Evolutionary conservation across 2,113 vertebrate genomes (phyloP).

Genomic region (Toxotes jaculatrix): DNA sequence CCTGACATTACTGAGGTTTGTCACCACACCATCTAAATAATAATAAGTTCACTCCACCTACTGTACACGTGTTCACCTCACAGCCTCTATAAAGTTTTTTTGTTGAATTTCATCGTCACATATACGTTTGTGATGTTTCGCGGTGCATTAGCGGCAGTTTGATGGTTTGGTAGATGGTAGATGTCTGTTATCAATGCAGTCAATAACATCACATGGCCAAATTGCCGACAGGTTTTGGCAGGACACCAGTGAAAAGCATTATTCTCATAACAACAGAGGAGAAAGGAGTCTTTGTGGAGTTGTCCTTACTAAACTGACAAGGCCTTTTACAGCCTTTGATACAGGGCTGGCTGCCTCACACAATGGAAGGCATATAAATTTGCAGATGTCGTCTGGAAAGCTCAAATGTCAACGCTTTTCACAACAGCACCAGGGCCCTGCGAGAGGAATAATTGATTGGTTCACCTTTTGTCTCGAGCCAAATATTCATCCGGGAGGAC

Average conservation of each 20-base stretch:
- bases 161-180: slow-evolving; percentile 39
- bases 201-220: slow-evolving; percentile 58
- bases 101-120: slow-evolving; percentile 1
- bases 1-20: no score
- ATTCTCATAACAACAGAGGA: slow-evolving; percentile 74
- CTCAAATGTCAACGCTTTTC: slow-evolving; percentile 99
- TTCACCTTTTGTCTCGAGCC: slow-evolving; percentile 96
- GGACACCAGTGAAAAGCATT: slow-evolving; percentile 65
- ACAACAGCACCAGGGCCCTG: slow-evolving; percentile 90
- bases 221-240: slow-evolving; percentile 69
- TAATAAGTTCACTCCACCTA: neutral
- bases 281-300: slow-evolving; percentile 88
- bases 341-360: slow-evolving; percentile 93
- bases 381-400: slow-evolving; percentile 97
- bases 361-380: slow-evolving; percentile 96
- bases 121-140: slow-evolving; percentile 8
- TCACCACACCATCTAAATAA: no score
- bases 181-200: slow-evolving; percentile 69
- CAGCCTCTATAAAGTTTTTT: slow-evolving; percentile 1
- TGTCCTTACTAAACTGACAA: slow-evolving; percentile 97
- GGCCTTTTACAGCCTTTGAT: slow-evolving; percentile 97
- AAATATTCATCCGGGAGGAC: slow-evolving; percentile 97
- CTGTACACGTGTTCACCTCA: neutral
- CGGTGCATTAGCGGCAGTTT: slow-evolving; percentile 20
- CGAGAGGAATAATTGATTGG: slow-evolving; percentile 96